Conservation (phyloP, 2,113 vertebrate species). For the Oryzias javanicus region DNA sequence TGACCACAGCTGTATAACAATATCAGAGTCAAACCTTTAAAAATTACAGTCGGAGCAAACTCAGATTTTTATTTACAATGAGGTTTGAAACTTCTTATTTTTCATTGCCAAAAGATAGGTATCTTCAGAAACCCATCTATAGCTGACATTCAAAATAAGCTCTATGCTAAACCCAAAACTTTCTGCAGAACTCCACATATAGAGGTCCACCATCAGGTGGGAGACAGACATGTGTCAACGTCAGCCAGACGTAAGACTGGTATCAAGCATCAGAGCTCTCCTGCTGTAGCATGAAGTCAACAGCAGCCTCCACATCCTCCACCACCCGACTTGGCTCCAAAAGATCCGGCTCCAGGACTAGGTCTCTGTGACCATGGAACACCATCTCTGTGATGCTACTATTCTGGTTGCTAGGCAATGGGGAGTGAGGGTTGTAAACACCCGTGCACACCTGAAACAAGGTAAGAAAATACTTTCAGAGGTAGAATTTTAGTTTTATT, state of each 20-base stretch:
- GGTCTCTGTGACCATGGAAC: conserved; percentile 84
- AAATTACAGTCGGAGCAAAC: no score
- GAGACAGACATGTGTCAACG: background rate
- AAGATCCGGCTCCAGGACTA: conserved; percentile 77
- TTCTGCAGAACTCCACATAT: no score
- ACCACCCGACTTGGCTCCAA: conserved; percentile 80
- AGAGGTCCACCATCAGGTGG: background rate
- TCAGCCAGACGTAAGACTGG: conserved; percentile 5
- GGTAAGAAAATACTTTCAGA: background rate
- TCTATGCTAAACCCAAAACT: no score
- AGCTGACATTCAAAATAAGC: no score
- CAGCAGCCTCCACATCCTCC: conserved; percentile 83
- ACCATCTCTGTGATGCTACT: conserved; percentile 41
- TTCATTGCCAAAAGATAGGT: no score
- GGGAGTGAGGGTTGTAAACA: conserved; percentile 76
- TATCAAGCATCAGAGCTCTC: conserved; percentile 57
- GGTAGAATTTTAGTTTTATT: background rate
- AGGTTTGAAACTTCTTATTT: no score
- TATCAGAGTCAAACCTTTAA: no score
- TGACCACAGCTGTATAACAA: no score
- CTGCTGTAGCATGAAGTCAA: conserved; percentile 83
- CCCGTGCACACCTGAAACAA: conserved; percentile 82
- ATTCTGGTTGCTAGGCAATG: conserved; percentile 42
- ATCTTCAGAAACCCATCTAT: no score
- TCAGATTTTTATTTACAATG: no score